Evolutionary conservation across 2,797 vertebrate species (phyloP), one percentile per base, ranked within the genome.

Genomic region (Pipistrellus kuhlii): DNA sequence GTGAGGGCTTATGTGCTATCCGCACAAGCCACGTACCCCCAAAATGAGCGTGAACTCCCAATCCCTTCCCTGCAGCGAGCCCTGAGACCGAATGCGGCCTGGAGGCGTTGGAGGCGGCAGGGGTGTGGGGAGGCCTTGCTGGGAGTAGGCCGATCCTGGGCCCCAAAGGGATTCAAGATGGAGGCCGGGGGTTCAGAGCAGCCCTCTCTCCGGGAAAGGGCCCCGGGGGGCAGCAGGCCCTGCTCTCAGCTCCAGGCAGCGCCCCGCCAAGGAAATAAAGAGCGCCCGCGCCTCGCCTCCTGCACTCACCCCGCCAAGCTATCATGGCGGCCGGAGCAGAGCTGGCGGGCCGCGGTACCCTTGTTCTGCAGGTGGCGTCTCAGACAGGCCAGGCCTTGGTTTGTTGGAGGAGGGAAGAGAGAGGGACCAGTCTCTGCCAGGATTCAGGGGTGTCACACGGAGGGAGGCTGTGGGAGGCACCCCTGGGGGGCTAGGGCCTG

Each of bases 11-110:
- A 20, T 6, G 6, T 27, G 35, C 2, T 2, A 25, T 1, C 48
- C 5, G 8, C 5, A 1, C 25, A 13, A 30, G 23, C 32, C 6
- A 6, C 2, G 32, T 2, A 32, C 7, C 15, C 17, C 3, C 0
- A 44, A 8, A 35, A 35, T 1, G 5, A 46, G 53, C 32, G 8
- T 10, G 44, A 1, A 15, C 5, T 14, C 17, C 35, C 44, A 13
- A 30, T 9, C n/a, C 30, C 2, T 2, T 1, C 6, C 20, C 5
- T 6, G 25, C 4, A 1, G 1, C 51, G 5, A 21, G 21, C 64
- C 25, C 12, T 21, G 23, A 6, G 25, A 27, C 25, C 10, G 0
- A 30, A 9, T 48, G 30, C 0, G 8, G 25, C 27, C 51, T 38
- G 10, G 27, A 41, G 51, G 8, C 9, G 8, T 44, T 48, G 46